Evolutionary conservation across 2,113 vertebrate species (phyloP).

Genomic region (Collichthys lucidus): DNA sequence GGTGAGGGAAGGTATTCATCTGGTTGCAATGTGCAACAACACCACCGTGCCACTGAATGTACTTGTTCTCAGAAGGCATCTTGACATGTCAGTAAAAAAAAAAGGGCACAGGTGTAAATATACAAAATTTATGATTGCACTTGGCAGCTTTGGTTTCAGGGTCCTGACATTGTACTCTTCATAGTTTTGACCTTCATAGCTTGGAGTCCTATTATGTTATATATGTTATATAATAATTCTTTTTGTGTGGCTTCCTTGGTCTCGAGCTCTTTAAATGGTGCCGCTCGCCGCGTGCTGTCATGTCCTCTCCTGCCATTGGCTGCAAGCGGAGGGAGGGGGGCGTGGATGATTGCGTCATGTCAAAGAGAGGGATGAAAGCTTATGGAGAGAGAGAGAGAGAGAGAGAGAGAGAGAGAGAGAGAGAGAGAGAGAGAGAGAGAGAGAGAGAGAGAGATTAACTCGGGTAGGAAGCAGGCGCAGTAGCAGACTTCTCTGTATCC

Average conservation of each 20-base stretch:
- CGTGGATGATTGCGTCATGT: slow-evolving; percentile 44
- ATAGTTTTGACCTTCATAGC: not conserved
- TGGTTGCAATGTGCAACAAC: not conserved
- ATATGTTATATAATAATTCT: no score
- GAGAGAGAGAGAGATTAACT: slow-evolving; percentile 57
- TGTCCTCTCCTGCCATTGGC: slow-evolving; percentile 62
- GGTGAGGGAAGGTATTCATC: no score
- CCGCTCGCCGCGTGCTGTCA: slow-evolving; percentile 40
- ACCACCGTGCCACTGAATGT: no score
- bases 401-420: slow-evolving; percentile 26
- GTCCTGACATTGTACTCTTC: no score
- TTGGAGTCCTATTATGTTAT: no score
- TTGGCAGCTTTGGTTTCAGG: not conserved
- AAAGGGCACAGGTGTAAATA: not conserved
- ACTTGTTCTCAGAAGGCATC: not conserved
- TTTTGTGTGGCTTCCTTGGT: no score
- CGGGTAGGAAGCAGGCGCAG: slow-evolving; percentile 69
- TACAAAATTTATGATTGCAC: not conserved
- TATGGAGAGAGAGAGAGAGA: slow-evolving; percentile 34
- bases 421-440: slow-evolving; percentile 23
- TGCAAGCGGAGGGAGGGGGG: slow-evolving; percentile 14
- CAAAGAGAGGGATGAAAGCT: slow-evolving; percentile 41
- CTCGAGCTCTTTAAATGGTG: slow-evolving; percentile 63
- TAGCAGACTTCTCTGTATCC: slow-evolving; percentile 55
- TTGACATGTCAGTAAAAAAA: not conserved